Percentiles rank a stretch among this genome's conserved stretches.
These are phyloP conservation scores for Palaemon carinicauda DNA, from an alignment of 1,140 invertebrate species.

Conservation along the genomic window DNA sequence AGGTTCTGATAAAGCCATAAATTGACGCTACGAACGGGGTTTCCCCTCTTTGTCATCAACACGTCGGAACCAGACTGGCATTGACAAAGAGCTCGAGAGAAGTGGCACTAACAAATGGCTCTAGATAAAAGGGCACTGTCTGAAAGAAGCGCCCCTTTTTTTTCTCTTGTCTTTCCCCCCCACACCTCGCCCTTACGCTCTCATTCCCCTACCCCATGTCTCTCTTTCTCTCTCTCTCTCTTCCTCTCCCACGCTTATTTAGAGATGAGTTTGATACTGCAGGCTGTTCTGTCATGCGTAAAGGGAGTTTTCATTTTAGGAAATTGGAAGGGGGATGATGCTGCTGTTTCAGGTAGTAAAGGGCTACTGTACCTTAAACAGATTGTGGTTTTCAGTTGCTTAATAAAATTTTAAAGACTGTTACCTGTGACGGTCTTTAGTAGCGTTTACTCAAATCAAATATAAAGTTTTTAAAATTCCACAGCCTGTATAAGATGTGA, in stretches of 20 bases:
- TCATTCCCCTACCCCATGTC: background rate
- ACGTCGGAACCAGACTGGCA: background rate
- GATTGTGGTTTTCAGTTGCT: too few relatives aligned
- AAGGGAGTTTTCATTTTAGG: too few relatives aligned
- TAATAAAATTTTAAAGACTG: too few relatives aligned
- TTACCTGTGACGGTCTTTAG: too few relatives aligned
- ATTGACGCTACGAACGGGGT: background rate
- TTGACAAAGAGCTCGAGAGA: background rate
- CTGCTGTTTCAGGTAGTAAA: too few relatives aligned
- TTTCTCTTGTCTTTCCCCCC: background rate
- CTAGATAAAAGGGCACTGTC: background rate
- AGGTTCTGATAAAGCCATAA: background rate
- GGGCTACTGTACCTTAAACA: too few relatives aligned
- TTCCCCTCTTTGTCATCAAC: background rate
- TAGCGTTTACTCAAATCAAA: too few relatives aligned
- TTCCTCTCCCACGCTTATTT: background rate
- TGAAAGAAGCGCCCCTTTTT: background rate
- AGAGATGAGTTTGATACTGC: background rate
- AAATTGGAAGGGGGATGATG: too few relatives aligned
- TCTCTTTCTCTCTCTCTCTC: background rate
- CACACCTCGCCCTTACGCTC: too few relatives aligned
- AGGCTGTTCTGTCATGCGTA: too few relatives aligned
- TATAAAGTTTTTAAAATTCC: too few relatives aligned
- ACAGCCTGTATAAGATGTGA: too few relatives aligned
- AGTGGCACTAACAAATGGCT: background rate